Base-by-base conservation (phyloP, 2,797 vertebrate genomes). In the Galagoides demidoff region DNA sequence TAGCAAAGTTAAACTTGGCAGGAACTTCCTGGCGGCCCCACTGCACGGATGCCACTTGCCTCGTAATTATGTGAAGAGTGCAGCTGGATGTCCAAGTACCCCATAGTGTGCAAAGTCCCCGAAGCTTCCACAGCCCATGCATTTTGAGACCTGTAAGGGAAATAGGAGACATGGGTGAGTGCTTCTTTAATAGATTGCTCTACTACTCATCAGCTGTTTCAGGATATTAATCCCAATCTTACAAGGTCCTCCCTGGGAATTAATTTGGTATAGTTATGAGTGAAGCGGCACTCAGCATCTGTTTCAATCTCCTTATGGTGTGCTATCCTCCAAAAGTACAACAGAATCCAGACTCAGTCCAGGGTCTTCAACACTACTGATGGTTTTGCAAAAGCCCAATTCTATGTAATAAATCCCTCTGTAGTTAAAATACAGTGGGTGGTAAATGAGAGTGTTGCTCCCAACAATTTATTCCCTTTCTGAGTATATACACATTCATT, bases 1-100 rank as follows among this genome's bases (percentile, higher is more conserved):
- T 98, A 57, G 98, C 98, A 92, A 99, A 99, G 97, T 99, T 99
- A 81, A 99, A 99, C 81, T 98, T 97, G 17, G 98, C 74, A 0
- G 99, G 99, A 34, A 98, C 90, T 85, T 97, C 95, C 43, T 98
- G 96, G 49, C 97, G 95, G 5, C 98, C 98, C 7, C 7, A 89
- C 31, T 94, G 98, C 83, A 98, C 92, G 68, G 98, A 95, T 1
- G 98, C 97, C 81, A 98, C 97, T 49, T 98, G 78, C 90, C 92
- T 95, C 39, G 3, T 7, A 3, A 92, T 95, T 2, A 93, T 37
- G 1, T 45, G 79, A 52, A 97, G 92, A 57, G 37, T 63, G 31
- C 23, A 57, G 0, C 5, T 52, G 43, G 70, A 85, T 59, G 34
- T 43, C 66, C 92, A 92, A 87, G 63, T 39, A n/a, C 71, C 31